Conservation (phyloP, 2,797 vertebrate species). For the Cebuella pygmaea region DNA sequence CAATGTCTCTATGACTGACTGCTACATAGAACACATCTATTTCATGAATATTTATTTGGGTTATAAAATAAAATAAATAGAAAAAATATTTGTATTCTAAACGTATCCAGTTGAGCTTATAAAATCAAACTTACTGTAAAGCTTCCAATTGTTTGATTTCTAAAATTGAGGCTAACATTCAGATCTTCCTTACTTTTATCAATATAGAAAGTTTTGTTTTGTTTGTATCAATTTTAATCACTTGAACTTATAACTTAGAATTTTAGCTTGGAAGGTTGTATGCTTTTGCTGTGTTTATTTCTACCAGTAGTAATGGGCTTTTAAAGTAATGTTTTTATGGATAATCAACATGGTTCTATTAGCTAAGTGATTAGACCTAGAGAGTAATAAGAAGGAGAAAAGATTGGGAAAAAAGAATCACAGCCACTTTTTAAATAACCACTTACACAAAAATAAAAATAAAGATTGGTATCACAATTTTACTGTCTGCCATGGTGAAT, state of each 20-base stretch:
- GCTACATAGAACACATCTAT: neutral
- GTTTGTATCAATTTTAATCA: neutral
- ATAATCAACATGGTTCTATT: neutral
- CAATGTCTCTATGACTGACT: constrained; percentile 9
- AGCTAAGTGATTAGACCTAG: neutral
- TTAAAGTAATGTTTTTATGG: neutral
- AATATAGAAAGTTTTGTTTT: neutral
- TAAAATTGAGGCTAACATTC: neutral
- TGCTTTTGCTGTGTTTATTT: neutral
- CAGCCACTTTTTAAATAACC: neutral
- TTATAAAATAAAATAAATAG: neutral
- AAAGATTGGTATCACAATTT: neutral
- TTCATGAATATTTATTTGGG: neutral
- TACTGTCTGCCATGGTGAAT: neutral
- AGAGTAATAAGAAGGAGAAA: neutral
- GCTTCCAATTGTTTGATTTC: neutral
- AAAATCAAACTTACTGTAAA: neutral
- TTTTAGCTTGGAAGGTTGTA: neutral
- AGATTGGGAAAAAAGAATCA: neutral
- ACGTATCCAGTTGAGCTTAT: neutral
- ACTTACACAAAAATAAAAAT: neutral
- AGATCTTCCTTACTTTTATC: neutral
- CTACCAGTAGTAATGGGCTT: neutral
- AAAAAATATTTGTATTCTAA: neutral
- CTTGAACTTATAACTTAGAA: neutral